Evolutionary conservation across 2,797 vertebrate genomes (phyloP), one percentile per base, ranked within the genome.

Genomic region (Euthynnus affinis): DNA sequence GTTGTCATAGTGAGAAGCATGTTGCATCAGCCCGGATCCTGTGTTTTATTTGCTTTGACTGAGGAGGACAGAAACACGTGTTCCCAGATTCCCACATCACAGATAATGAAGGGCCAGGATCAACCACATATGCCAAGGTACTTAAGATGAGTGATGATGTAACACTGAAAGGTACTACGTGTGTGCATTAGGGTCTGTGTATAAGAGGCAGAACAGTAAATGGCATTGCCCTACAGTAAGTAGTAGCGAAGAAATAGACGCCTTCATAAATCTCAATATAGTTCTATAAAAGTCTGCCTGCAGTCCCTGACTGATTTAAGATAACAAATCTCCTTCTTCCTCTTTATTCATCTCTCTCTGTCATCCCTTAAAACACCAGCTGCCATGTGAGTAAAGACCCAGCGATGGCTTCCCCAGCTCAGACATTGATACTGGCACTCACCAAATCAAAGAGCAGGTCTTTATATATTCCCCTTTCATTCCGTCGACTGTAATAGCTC

Each of bases 1-100:
- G 23, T 23, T 34, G 52, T 64, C 22, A 55, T 69, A 66, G 64
- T 5, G 42, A 46, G 74, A 20, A 37, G 67, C 71, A 69, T 6
- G 32, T 61, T 71, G 15, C 59, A 25, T 75, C 64, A 51, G 65
- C 62, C 81, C 29, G 22, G 64, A 81, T 40, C 46, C 81, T 22
- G 60, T 34, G 51, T 42, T 84, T 81, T 42, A 67, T 81, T 60
- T 66, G 25, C 79, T 66, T 63, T 60, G 63, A 67, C 56, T 46
- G 55, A 70, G 86, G 85, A 90, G 58, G 88, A 89, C 89, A 89
- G 89, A 89, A 93, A 92, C 90, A 88, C 68, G 58, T 92, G 91
- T 93, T 92, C 82, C 48, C 82, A 85, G 89, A 93, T 94, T 91
- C 92, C 72, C 59, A 66, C 72, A 87, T 88, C 87, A 71, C 71